Conservation (phyloP, 2,797 vertebrate genomes). For the Rachycentron canadum region DNA sequence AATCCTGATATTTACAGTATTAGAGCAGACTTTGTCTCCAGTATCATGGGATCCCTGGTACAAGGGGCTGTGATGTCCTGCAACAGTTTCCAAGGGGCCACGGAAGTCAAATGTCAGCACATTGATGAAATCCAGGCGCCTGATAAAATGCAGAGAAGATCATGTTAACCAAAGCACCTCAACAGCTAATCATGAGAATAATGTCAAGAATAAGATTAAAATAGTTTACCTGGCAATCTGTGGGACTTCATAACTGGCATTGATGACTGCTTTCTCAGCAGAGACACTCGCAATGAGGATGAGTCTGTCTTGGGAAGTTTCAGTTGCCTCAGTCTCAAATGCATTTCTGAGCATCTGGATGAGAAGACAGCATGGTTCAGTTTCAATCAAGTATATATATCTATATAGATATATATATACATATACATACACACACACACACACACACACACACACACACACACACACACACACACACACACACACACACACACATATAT, state of each 20-base stretch:
- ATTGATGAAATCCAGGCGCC: slow-evolving; percentile 83
- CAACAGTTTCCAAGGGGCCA: slow-evolving; percentile 80
- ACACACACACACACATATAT: no score
- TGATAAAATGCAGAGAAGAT: slow-evolving; percentile 47
- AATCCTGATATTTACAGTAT: slow-evolving; percentile 71
- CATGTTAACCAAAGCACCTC: neutral
- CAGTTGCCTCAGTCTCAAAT: slow-evolving; percentile 62
- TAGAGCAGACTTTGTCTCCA: slow-evolving; percentile 69
- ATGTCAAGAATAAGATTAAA: slow-evolving; percentile 46
- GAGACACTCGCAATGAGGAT: slow-evolving; percentile 80
- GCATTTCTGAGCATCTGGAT: slow-evolving; percentile 73
- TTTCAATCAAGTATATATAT: no score
- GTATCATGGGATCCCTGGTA: slow-evolving; percentile 66
- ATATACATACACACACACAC: no score
- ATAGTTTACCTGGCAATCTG: slow-evolving; percentile 73
- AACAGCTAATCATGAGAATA: neutral
- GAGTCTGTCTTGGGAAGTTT: slow-evolving; percentile 45
- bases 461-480: no score
- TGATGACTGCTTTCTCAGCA: slow-evolving; percentile 58
- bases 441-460: no score
- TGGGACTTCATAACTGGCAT: slow-evolving; percentile 79
- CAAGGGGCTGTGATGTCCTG: slow-evolving; percentile 86
- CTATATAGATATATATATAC: no score
- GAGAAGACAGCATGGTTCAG: neutral
- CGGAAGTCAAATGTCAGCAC: slow-evolving; percentile 85